Conservation (phyloP, 2,797 vertebrate species). For the Falco rusticolus region DNA sequence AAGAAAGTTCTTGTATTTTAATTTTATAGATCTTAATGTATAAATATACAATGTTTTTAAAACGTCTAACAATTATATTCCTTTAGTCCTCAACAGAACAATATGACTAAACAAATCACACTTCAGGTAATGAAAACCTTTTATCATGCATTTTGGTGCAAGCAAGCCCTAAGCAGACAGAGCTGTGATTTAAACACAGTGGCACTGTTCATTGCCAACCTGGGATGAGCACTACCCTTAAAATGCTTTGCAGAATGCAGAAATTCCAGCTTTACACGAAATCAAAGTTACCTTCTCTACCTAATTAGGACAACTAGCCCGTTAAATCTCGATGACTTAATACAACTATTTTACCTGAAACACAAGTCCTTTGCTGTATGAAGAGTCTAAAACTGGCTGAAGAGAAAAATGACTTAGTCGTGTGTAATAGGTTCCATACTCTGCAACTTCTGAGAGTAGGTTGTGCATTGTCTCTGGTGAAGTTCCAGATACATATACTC, state of each 20-base stretch:
- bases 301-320: neutral
- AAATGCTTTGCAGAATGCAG: neutral
- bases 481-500: conserved; percentile 90
- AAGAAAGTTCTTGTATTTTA: neutral
- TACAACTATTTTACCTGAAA: conserved; percentile 86
- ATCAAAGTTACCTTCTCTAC: neutral
- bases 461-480: conserved; percentile 91
- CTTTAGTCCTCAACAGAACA: neutral
- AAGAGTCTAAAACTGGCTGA: conserved; percentile 82
- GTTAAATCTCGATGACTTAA: neutral
- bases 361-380: conserved; percentile 88
- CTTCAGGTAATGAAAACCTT: neutral
- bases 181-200: neutral
- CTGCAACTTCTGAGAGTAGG: conserved; percentile 88
- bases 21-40: neutral
- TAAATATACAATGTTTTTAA: neutral
- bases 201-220: neutral
- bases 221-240: neutral
- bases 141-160: neutral
- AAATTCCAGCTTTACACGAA: neutral
- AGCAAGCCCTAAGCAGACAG: neutral
- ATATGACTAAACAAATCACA: neutral
- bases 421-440: conserved; percentile 91
- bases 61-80: neutral
- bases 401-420: conserved; percentile 91